Percentiles rank a stretch among this genome's conserved stretches.
Conservation (phyloP, 2,113 vertebrate genomes). For the Sinocyclocheilus anshuiensis region DNA sequence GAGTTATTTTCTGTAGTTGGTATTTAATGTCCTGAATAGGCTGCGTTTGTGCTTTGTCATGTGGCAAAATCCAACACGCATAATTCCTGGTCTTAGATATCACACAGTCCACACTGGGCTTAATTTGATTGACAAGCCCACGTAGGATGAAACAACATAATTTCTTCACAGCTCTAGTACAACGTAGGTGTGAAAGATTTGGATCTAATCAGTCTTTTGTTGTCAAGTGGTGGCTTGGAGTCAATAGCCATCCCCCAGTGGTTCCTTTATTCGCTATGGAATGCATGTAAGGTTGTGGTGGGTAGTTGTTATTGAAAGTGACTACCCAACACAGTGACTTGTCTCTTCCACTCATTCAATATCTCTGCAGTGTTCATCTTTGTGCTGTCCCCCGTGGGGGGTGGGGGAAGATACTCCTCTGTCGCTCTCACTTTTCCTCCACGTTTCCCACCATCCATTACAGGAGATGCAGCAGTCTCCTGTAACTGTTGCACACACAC, state of each 20-base stretch:
- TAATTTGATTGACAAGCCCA: conserved; percentile 17
- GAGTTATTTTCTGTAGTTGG: conserved; percentile 12
- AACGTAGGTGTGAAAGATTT: background rate
- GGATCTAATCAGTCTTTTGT: conserved; percentile 8
- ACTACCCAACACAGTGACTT: conserved; percentile 53
- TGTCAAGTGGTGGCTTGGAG: conserved; percentile 1
- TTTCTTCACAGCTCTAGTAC: conserved; percentile 23
- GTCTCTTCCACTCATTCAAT: conserved; percentile 54
- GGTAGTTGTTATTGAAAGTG: conserved; percentile 56
- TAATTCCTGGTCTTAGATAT: background rate
- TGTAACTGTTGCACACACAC: background rate
- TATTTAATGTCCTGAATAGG: conserved; percentile 6
- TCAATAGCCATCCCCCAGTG: conserved; percentile 11
- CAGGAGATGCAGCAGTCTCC: background rate
- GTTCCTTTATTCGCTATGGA: background rate
- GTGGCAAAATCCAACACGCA: background rate
- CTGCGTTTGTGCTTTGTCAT: background rate
- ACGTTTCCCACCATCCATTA: background rate
- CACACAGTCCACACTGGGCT: background rate
- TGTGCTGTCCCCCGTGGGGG: conserved; percentile 42
- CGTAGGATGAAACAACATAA: background rate
- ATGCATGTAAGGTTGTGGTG: conserved; percentile 11
- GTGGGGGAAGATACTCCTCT: background rate
- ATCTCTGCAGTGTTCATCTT: conserved; percentile 2
- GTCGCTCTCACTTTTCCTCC: background rate